Conservation (phyloP, 2,888 invertebrate genomes). For the Andrena praecox region DNA sequence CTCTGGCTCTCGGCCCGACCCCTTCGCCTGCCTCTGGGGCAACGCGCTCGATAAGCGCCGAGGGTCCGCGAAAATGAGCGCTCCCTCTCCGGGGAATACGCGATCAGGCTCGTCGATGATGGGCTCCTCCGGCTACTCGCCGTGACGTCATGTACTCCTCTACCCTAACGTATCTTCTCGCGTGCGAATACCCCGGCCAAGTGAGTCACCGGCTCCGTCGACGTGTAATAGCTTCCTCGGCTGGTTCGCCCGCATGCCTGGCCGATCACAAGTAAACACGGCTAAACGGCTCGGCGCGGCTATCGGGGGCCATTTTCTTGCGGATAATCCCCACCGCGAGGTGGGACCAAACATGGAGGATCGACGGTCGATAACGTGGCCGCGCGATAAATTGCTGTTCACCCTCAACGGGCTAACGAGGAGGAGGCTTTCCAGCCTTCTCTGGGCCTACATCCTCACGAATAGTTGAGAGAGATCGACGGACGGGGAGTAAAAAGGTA, state of each 20-base stretch:
- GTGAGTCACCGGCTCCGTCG: constrained; percentile 50
- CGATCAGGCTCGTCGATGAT: constrained; percentile 17
- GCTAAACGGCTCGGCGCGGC: background rate
- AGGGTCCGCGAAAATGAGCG: background rate
- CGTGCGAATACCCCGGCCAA: constrained; percentile 40
- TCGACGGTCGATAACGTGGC: background rate
- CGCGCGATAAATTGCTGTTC: background rate
- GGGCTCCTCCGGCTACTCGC: background rate
- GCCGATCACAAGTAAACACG: constrained; percentile 28
- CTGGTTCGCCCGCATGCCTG: constrained; percentile 21
- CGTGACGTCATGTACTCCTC: constrained; percentile 35
- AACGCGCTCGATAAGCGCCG: background rate
- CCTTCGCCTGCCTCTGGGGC: background rate
- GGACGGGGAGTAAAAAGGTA: background rate
- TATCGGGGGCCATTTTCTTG: background rate
- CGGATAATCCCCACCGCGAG: background rate
- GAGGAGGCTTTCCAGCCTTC: background rate
- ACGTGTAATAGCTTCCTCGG: constrained; percentile 20
- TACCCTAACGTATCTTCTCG: constrained; percentile 29
- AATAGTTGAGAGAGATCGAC: background rate
- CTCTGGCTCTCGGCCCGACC: background rate
- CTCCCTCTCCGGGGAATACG: background rate
- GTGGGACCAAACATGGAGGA: background rate
- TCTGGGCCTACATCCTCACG: background rate
- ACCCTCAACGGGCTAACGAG: background rate